Evolutionary conservation across 1,140 invertebrate genomes (phyloP), one percentile per base, ranked within the genome.

Genomic region (Cataglyphis hispanica): DNA sequence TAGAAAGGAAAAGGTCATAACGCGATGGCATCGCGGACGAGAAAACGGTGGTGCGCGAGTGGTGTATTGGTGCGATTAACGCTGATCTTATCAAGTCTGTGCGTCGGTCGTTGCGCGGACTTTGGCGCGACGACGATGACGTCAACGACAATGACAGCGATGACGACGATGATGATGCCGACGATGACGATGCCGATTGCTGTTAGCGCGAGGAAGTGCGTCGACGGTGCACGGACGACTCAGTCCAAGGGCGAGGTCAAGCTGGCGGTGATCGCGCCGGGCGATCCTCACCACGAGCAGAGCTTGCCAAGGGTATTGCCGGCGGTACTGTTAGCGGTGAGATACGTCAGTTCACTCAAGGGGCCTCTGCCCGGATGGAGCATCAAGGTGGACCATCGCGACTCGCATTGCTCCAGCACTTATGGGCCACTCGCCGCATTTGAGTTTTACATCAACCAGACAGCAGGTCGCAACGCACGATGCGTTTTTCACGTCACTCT

Each of bases 371-470:
- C 96, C 0, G 96, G 96, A 13, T 97, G 97, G 95, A 95, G 95
- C 67, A 96, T 98, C 60, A 94, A 96, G 31, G 96, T 98, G 1
- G 95, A 96, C 53, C 96, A 97, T 80, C 95, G 97, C 61, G 97
- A 98, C 90, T 97, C 97, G 0, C 95, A 96, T n/a, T 98, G 98
- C 92, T 98, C 97, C 5, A 98, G 97, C 5, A 97, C 96, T 0
- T 96, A 96, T 64, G 98, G 98, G 0, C 97, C 97, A 0, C 94
- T 98, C 6, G 97, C 97, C 6, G 97, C 98, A 5, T 97, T 98
- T 92, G 97, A 98, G 72, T 97, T 98, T 86, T 97, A 97, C 93
- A 96, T 96, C 78, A 97, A 97, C 88, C 95, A 95, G 85, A 96
- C 95, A 2, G 96, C 96, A 95, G 97, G 97, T 97, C 92, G 34